Percentiles rank a stretch among this genome's conserved stretches.
phyloP scores from a whole-genome alignment of 2,113 vertebrate genomes.

The Melanotaenia duboulayi region DNA sequence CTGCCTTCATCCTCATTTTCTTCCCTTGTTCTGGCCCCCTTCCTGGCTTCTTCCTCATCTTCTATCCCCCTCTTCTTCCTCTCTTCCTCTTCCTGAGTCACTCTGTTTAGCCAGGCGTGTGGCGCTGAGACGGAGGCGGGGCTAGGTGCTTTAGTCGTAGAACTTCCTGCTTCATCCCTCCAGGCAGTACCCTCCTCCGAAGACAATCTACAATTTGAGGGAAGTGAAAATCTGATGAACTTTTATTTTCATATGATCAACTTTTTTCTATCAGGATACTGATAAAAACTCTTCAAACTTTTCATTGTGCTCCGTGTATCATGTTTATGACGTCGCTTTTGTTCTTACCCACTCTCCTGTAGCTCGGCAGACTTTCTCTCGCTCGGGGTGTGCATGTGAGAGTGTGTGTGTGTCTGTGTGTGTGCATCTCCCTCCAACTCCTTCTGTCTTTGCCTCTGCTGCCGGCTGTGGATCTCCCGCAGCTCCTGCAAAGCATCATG shows the following conservation, averaged over 20 bases:
- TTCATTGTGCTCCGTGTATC: not conserved
- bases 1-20: conserved; percentile 58
- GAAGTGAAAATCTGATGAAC: not conserved
- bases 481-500: conserved; percentile 87
- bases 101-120: conserved; percentile 81
- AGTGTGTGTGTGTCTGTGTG: conserved; percentile 52
- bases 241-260: not conserved
- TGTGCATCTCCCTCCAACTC: conserved; percentile 75
- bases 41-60: conserved; percentile 80
- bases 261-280: no score
- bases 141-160: conserved; percentile 46
- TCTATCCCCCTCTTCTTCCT: conserved; percentile 83
- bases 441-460: conserved; percentile 93
- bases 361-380: conserved; percentile 74
- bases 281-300: not conserved
- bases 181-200: conserved; percentile 69
- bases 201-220: conserved; percentile 55
- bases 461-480: conserved; percentile 93
- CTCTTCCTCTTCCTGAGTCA: conserved; percentile 87
- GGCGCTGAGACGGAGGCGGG: conserved; percentile 57
- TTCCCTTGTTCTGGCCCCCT: conserved; percentile 66
- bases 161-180: conserved; percentile 65
- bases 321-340: not conserved
- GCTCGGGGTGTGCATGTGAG: conserved; percentile 53
- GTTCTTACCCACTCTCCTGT: conserved; percentile 73